A percentile compares a stretch with the other conserved stretches of the same genome.
Evolutionary conservation across 2,113 vertebrate species (phyloP).

Genomic region (Etia nguti): DNA sequence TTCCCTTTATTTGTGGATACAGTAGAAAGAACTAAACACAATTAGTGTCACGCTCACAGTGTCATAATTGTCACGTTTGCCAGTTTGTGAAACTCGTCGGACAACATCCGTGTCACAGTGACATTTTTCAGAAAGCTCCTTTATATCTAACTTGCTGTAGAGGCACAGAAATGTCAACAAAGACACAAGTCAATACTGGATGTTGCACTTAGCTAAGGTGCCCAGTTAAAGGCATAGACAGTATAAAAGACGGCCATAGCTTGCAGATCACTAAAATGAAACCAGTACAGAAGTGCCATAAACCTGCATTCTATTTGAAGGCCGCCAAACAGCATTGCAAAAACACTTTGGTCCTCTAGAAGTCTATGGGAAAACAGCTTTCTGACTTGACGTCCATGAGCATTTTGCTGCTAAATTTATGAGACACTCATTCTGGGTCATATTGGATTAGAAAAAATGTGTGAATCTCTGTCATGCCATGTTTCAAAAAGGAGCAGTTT

Average conservation of each 20-base stretch:
- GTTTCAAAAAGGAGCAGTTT: fast-evolving
- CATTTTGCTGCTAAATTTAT: not conserved
- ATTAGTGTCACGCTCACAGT: too few relatives aligned
- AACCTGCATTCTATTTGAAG: not conserved
- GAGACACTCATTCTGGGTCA: not conserved
- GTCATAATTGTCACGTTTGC: not conserved
- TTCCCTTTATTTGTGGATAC: not conserved
- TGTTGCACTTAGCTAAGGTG: not conserved
- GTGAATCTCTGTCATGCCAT: not conserved
- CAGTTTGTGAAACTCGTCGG: not conserved
- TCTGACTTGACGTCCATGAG: fast-evolving
- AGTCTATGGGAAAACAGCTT: not conserved
- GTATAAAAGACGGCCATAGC: not conserved
- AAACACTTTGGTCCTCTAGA: not conserved
- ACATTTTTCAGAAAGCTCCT: not conserved
- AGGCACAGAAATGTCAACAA: not conserved
- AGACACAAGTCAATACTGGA: not conserved
- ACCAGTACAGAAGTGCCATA: not conserved
- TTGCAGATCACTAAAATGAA: not conserved
- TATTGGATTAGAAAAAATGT: not conserved
- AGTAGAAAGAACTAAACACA: not conserved
- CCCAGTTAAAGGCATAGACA: not conserved
- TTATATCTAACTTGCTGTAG: not conserved
- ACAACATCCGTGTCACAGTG: not conserved
- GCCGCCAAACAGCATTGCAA: not conserved